Percentiles rank a stretch among this genome's conserved stretches.
phyloP scores from a whole-genome alignment of 2,888 invertebrate genomes.

The Rapana venosa region DNA sequence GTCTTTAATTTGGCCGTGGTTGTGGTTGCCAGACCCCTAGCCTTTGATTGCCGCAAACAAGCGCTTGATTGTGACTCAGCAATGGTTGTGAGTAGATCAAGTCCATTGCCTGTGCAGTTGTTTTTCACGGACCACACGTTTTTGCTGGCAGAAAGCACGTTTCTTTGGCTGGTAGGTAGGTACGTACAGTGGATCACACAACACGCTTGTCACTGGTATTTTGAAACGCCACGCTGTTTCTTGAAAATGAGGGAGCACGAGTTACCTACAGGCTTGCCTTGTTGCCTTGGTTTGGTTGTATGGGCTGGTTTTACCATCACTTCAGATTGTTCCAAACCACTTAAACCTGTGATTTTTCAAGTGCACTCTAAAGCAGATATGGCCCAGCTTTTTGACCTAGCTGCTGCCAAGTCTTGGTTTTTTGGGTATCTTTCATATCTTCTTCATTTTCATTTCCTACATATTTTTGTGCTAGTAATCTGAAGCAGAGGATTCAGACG shows the following conservation, averaged over 20 bases:
- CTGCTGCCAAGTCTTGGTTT: not conserved
- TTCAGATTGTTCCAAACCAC: not conserved
- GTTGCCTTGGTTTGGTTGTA: too few species aligned
- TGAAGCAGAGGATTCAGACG: not conserved
- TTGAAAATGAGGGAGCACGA: not conserved
- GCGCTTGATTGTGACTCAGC: not conserved
- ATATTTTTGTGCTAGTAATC: not conserved
- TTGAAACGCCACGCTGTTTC: not conserved
- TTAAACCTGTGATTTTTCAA: not conserved
- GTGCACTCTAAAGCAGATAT: not conserved
- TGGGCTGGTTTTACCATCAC: not conserved
- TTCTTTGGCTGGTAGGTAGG: too few species aligned
- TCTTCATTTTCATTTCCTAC: not conserved
- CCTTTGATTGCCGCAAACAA: not conserved
- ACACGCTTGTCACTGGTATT: too few species aligned
- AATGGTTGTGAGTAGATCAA: slow-evolving; percentile 1
- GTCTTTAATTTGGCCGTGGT: not conserved
- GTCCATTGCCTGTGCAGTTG: too few species aligned
- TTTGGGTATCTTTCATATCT: not conserved
- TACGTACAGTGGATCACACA: too few species aligned
- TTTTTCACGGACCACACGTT: too few species aligned
- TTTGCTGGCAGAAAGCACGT: too few species aligned
- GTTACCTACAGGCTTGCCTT: too few species aligned
- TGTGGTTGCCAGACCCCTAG: not conserved
- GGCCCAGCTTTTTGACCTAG: not conserved